Conservation (phyloP, 2,113 vertebrate species). For the Boleophthalmus pectinirostris region DNA sequence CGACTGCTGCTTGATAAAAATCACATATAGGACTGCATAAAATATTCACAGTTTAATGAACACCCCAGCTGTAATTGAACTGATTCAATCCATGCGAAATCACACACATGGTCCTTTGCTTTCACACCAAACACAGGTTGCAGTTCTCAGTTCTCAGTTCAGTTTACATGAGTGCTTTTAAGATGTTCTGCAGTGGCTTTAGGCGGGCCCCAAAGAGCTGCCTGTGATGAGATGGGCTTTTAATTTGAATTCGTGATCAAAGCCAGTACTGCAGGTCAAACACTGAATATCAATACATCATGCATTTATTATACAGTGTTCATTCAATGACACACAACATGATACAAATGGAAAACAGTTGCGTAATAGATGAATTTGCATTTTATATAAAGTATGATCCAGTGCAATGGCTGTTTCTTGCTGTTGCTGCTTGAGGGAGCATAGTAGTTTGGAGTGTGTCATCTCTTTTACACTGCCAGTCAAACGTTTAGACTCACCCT, state of each 20-base stretch:
- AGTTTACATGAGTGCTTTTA: neutral
- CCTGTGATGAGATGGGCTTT: neutral
- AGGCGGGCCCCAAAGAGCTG: neutral
- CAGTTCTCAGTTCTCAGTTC: too few relatives aligned
- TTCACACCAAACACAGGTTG: neutral
- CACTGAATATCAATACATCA: neutral
- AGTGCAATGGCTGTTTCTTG: neutral
- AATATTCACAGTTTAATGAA: neutral
- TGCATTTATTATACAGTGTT: neutral
- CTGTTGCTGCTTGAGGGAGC: neutral
- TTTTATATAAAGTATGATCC: neutral
- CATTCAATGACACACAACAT: neutral
- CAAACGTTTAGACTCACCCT: too few relatives aligned
- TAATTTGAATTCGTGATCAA: conserved; percentile 10
- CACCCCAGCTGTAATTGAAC: neutral
- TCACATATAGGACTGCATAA: neutral
- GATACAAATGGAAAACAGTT: neutral
- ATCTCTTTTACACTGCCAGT: too few relatives aligned
- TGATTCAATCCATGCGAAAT: neutral
- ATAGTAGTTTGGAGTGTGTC: neutral
- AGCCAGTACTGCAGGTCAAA: conserved; percentile 2
- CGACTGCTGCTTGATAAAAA: conserved; percentile 20
- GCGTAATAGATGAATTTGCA: neutral
- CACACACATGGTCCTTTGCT: neutral
- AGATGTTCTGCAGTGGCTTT: neutral